Conservation (phyloP, 2,888 invertebrate genomes). For the Lamellibrachia satsuma region DNA sequence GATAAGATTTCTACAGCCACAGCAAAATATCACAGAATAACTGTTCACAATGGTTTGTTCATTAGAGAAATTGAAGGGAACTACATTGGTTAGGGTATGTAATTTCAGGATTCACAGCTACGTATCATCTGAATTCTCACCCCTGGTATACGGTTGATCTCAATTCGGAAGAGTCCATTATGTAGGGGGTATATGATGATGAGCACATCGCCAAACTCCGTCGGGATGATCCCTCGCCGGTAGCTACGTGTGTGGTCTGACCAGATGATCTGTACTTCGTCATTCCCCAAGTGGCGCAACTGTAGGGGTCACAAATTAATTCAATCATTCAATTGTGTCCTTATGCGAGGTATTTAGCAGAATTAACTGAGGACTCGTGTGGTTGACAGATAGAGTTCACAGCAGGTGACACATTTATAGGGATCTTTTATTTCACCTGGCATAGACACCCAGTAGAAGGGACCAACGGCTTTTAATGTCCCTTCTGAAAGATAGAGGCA, state of each 20-base stretch:
- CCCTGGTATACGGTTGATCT: conserved; percentile 86
- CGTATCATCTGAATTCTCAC: conserved; percentile 67
- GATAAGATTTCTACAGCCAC: background rate
- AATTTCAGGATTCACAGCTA: background rate
- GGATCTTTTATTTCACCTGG: too few relatives aligned
- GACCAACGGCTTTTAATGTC: too few relatives aligned
- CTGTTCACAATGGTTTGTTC: background rate
- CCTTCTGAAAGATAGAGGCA: too few relatives aligned
- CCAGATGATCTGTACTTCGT: conserved; percentile 99
- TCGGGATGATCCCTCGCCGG: conserved; percentile 94
- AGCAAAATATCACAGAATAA: background rate
- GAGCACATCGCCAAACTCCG: conserved; percentile 98
- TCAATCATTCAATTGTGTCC: too few relatives aligned
- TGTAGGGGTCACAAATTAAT: background rate
- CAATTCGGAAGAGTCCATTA: conserved; percentile 85
- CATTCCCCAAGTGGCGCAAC: conserved; percentile 95
- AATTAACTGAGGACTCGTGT: too few relatives aligned
- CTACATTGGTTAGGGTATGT: background rate
- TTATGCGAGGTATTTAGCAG: too few relatives aligned
- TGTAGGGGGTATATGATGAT: conserved; percentile 92
- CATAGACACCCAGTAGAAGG: too few relatives aligned
- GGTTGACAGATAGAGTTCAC: too few relatives aligned
- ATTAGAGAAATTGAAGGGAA: background rate
- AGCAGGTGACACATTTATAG: too few relatives aligned
- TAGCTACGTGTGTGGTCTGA: conserved; percentile 96